Conservation (phyloP, 2,113 vertebrate species). For the Arothron firmamentum region DNA sequence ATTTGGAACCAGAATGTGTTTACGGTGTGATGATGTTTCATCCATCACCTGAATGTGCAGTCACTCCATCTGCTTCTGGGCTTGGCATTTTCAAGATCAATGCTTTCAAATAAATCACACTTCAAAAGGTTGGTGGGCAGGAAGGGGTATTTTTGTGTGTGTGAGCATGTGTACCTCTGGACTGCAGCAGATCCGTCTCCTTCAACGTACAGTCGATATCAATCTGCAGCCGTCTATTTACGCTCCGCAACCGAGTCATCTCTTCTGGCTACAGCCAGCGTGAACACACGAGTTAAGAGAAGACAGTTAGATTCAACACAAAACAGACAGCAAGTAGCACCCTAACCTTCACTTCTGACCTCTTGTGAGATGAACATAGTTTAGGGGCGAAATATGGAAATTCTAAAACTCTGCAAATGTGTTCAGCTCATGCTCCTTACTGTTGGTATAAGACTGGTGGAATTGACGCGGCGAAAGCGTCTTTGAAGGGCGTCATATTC, state of each 20-base stretch:
- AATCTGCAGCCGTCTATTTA: slow-evolving; percentile 97
- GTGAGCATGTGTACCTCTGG: slow-evolving; percentile 80
- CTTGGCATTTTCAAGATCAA: slow-evolving; percentile 44
- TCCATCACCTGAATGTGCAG: slow-evolving; percentile 17
- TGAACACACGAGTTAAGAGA: slow-evolving; percentile 25
- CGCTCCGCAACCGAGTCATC: slow-evolving; percentile 93
- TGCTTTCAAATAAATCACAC: slow-evolving; percentile 51
- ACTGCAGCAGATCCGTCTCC: slow-evolving; percentile 95
- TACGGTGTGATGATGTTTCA: not conserved
- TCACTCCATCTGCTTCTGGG: slow-evolving; percentile 33
- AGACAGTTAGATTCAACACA: slow-evolving; percentile 18
- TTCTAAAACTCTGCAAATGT: not conserved
- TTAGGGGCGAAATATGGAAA: not conserved
- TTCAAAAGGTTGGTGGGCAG: slow-evolving; percentile 31
- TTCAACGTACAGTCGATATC: slow-evolving; percentile 98
- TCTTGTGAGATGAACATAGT: not conserved
- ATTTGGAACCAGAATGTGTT: slow-evolving; percentile 12
- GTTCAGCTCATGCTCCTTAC: slow-evolving; percentile 66
- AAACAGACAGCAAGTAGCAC: slow-evolving; percentile 14
- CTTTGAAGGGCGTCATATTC: slow-evolving; percentile 96
- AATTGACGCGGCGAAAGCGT: slow-evolving; percentile 91
- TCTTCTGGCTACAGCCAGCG: slow-evolving; percentile 87
- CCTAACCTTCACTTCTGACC: not conserved
- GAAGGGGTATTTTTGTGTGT: slow-evolving; percentile 15
- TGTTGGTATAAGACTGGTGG: slow-evolving; percentile 86